Evolutionary conservation across 2,797 vertebrate genomes (phyloP), one percentile per base, ranked within the genome.

Genomic region (Vireo griseus): DNA sequence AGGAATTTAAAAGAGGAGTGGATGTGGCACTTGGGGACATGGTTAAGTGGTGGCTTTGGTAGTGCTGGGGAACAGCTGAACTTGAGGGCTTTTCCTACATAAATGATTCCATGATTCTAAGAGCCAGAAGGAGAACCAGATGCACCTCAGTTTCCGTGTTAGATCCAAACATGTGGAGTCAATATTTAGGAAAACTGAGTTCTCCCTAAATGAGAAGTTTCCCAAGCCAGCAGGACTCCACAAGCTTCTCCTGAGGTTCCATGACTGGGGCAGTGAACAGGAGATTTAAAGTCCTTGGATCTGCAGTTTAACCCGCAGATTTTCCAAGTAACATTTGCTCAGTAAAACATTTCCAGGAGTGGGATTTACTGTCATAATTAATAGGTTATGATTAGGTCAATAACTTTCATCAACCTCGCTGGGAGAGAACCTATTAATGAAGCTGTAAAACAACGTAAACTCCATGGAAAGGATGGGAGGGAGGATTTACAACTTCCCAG

Each of bases 351-450:
- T 88, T 94, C 88, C 88, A 91, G 67, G 66, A 40, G 59, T 80
- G 91, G 97, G 71, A 98, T 98, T 98, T 98, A 97, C 94, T 92
- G 95, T 94, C 86, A 96, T 97, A 98, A 98, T 98, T 97, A 98
- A 97, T 98, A 97, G 97, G 96, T 98, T 97, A 97, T 97, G 97
- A 98, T 97, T 97, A 98, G 97, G 97, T 97, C 97, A 97, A 97
- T 97, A 96, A 97, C 97, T 97, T 97, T 97, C 96, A 97, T 97
- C 97, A 97, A 96, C 96, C 96, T 93, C 91, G 88, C 96, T 24
- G 87, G 87, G 92, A 96, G 94, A 94, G 95, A 97, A 95, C 90
- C 96, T 96, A 96, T 97, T 97, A 97, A 97, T 96, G 94, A 97
- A 95, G 94, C 96, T 96, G 97, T 97, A 97, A 97, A 97, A 96